Percentiles rank a stretch among this genome's conserved stretches.
Conservation (phyloP, 23 tunicate genomes). For the Halocynthia roretzi region DNA sequence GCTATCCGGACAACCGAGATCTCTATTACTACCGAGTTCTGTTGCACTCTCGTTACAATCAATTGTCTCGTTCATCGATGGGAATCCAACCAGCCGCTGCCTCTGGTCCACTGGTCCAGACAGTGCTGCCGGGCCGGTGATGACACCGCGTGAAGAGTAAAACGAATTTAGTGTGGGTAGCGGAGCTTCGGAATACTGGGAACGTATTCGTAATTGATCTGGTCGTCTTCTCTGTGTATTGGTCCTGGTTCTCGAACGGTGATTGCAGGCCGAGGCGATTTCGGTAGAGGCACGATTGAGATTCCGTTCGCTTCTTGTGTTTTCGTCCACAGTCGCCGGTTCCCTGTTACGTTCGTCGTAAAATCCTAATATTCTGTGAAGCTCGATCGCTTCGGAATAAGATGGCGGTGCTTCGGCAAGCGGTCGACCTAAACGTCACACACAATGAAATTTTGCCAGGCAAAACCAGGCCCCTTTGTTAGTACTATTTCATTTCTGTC, state of each 20-base stretch:
- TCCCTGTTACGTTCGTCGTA: not conserved
- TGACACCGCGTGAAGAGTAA: not conserved
- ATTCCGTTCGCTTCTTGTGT: not conserved
- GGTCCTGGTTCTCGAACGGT: not conserved
- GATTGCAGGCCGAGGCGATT: no score
- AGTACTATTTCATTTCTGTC: no score
- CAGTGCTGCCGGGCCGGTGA: not conserved
- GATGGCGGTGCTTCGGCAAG: slow-evolving; percentile 4
- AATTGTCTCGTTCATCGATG: no score
- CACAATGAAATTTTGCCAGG: not conserved
- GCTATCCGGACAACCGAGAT: no score
- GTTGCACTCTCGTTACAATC: no score
- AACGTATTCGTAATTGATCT: not conserved
- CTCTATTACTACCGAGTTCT: no score
- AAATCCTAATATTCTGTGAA: slow-evolving; percentile 3
- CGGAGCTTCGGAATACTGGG: not conserved
- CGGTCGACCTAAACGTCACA: not conserved
- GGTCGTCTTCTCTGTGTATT: not conserved
- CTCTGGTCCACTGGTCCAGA: not conserved
- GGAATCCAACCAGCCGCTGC: no score
- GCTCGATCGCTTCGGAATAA: slow-evolving; percentile 7
- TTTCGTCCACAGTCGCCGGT: not conserved
- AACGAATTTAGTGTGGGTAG: not conserved
- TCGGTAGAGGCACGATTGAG: not conserved
- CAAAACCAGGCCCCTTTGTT: not conserved